These are phyloP conservation scores for Theristicus caerulescens DNA, from an alignment of 2,113 vertebrate genomes.

Conservation along the genomic window DNA sequence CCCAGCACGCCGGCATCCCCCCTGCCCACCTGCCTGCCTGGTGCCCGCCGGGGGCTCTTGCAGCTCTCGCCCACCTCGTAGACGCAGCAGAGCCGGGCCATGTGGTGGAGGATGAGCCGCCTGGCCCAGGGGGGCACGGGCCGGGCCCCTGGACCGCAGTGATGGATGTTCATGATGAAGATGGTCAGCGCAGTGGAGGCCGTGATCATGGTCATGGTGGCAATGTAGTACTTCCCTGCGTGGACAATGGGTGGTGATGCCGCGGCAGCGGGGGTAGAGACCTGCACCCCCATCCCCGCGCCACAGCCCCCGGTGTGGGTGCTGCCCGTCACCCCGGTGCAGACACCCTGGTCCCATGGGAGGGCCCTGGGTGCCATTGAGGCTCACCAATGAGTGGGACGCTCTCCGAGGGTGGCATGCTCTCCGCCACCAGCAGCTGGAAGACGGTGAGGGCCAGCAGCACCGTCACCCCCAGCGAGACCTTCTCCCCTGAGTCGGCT, in stretches of 20 bases:
- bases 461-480: constrained; percentile 89
- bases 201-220: constrained; percentile 93
- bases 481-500: constrained; percentile 89
- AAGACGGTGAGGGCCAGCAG: constrained; percentile 91
- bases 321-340: neutral
- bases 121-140: constrained; percentile 86
- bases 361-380: rapidly evolving
- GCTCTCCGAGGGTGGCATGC: constrained; percentile 90
- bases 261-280: rapidly evolving
- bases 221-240: constrained; percentile 91
- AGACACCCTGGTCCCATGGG: rapidly evolving
- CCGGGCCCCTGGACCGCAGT: constrained; percentile 85
- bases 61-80: constrained; percentile 83
- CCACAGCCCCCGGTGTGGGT: rapidly evolving
- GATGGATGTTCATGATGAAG: constrained; percentile 91
- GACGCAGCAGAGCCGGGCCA: constrained; percentile 85
- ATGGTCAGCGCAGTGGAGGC: constrained; percentile 89
- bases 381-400: constrained; percentile 89
- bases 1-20: rapidly evolving
- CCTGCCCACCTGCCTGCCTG: neutral
- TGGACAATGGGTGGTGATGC: neutral
- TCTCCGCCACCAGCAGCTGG: constrained; percentile 91
- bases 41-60: constrained; percentile 50
- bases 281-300: rapidly evolving
- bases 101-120: constrained; percentile 79